Percentiles rank a stretch among this genome's conserved stretches.
phyloP scores from a whole-genome alignment of 2,797 vertebrate genomes.

The Pipistrellus pygmaeus region DNA sequence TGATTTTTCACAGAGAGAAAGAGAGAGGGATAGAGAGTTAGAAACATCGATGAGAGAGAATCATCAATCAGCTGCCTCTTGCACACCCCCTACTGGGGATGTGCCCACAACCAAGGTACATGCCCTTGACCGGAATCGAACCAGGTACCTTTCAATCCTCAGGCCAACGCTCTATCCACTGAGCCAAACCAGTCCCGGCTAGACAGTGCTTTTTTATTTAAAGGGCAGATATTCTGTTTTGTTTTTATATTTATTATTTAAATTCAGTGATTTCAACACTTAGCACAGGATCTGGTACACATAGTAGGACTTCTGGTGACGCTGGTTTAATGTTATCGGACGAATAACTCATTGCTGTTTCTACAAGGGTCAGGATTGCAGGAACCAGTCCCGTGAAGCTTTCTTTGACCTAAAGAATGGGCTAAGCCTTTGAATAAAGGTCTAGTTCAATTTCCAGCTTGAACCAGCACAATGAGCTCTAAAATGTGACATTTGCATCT shows the following conservation, averaged over 20 bases:
- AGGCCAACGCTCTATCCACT: no score
- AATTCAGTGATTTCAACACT: slow-evolving; percentile 11
- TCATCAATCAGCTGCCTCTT: no score
- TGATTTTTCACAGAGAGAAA: no score
- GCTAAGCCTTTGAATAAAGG: slow-evolving; percentile 52
- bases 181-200: no score
- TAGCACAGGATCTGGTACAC: background rate
- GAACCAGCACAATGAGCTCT: slow-evolving; percentile 53
- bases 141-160: no score
- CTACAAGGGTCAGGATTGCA: background rate
- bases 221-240: slow-evolving; percentile 13
- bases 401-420: slow-evolving; percentile 9
- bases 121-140: no score
- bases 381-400: background rate
- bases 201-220: background rate
- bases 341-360: background rate
- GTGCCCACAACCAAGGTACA: no score
- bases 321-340: background rate
- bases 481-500: slow-evolving; percentile 79
- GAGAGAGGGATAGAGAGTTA: no score
- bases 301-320: background rate
- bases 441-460: slow-evolving; percentile 65
- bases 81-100: no score
- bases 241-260: slow-evolving; percentile 37
- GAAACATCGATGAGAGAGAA: no score